Conservation (phyloP, 2,888 invertebrate genomes). For the Drosophila meridiana region DNA sequence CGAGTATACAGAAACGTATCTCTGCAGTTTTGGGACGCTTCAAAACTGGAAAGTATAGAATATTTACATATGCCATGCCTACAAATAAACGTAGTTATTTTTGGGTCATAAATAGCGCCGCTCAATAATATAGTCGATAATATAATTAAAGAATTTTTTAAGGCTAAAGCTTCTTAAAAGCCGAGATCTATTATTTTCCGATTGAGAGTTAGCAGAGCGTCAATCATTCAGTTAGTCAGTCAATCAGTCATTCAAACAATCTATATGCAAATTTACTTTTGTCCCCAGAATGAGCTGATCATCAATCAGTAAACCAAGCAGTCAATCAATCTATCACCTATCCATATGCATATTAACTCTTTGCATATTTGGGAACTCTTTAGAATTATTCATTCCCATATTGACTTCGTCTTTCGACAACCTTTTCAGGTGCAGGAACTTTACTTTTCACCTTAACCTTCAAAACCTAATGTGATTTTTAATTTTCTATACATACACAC, state of each 20-base stretch:
- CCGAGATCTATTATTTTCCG: no score
- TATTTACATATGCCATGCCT: no score
- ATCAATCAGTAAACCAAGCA: background rate
- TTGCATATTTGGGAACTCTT: background rate
- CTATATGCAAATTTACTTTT: background rate
- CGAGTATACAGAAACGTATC: no score
- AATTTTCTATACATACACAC: constrained; percentile 53
- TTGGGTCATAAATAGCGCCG: no score
- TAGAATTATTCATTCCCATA: background rate
- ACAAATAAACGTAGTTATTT: no score
- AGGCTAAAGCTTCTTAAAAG: no score
- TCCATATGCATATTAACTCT: background rate
- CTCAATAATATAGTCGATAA: no score
- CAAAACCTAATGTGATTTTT: constrained; percentile 62
- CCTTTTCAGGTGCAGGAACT: constrained; percentile 21
- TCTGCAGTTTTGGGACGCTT: no score
- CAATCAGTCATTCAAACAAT: background rate
- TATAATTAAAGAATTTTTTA: no score
- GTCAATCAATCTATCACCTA: background rate
- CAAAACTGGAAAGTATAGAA: no score
- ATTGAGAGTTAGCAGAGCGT: no score
- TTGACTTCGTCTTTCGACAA: background rate
- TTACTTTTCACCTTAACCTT: constrained; percentile 17
- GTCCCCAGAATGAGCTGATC: background rate
- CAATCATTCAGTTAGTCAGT: no score